These are phyloP conservation scores for Pimpla rufipes DNA, from an alignment of 2,888 invertebrate genomes.

Conservation along the genomic window DNA sequence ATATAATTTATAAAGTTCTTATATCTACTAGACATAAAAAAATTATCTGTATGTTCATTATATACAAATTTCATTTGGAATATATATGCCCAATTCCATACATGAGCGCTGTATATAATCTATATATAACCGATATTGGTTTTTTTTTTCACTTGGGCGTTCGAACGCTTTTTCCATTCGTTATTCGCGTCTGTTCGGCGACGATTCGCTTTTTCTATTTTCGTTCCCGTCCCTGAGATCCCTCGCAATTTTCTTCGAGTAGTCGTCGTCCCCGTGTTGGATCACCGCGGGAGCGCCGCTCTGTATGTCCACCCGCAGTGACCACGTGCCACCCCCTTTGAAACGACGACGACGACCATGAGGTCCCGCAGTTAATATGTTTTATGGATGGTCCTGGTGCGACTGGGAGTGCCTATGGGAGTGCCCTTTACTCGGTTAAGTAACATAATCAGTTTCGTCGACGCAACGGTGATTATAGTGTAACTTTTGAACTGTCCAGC, in stretches of 20 bases:
- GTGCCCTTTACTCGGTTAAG: slow-evolving; percentile 25
- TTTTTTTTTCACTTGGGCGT: not conserved
- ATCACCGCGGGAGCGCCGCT: not conserved
- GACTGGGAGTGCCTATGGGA: slow-evolving; percentile 42
- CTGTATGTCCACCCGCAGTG: not conserved
- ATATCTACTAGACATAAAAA: too few relatives aligned
- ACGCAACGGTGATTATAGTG: not conserved
- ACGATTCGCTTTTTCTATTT: not conserved
- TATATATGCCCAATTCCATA: too few relatives aligned
- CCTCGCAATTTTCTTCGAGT: not conserved
- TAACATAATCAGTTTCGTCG: slow-evolving; percentile 15
- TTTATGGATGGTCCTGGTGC: slow-evolving; percentile 10
- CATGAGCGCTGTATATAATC: too few relatives aligned
- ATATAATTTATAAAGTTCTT: too few relatives aligned
- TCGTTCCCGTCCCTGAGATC: not conserved
- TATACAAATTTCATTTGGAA: too few relatives aligned
- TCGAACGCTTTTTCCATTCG: not conserved
- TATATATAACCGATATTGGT: too few relatives aligned
- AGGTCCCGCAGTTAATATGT: not conserved
- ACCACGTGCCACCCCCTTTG: not conserved
- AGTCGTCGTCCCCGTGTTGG: not conserved
- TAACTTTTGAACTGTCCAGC: too few relatives aligned
- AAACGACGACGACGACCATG: slow-evolving; percentile 36
- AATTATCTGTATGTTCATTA: too few relatives aligned
- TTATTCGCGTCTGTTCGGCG: not conserved